Evolutionary conservation across 2,113 vertebrate genomes (phyloP), one percentile per base, ranked within the genome.

Genomic region (Psettodes erumei): DNA sequence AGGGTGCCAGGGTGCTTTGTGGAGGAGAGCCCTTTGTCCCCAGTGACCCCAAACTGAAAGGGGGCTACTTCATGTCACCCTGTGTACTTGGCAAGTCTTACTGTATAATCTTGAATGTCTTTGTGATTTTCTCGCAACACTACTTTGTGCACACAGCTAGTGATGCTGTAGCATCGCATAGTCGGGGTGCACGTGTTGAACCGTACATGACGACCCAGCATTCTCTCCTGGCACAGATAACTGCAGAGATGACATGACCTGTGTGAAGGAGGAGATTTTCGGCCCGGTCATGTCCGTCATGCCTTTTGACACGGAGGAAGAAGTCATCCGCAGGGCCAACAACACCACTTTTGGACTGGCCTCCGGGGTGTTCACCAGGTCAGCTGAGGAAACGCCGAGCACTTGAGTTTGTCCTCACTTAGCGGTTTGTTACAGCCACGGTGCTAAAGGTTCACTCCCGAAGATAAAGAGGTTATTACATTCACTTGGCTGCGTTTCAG

Each of bases 321-420:
- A 99, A 75, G 98, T 95, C 54, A 51, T 99, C 54, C 66, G 90
- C 74, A 94, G 98, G 85, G 98, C 98, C 75, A 99, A 99, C 28
- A 65, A 94, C 74, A 96, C 96, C 43, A 93, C 93, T 3, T 99
- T 94, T 19, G 98, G 98, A 35, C 67, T 99, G 71, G 97, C 98
- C 5, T 96, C 96, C 19, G 98, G 98, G 0, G 96, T 99, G 76
- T 99, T 99, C 83, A 99, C 96, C 85, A 98, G 96, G 98, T 99
- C 48, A 71, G 84, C 9, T 8, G 8, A 51, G 45, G 7, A 28
- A 19, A 25, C 1, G 2, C 8, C 7, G 3, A 45, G 9, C 21
- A 13, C 4, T 43, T 11, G 16, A 48, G 16, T 59, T 63, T 61
- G 25, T 23, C 0, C 0, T 1, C 1, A n/a, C n/a, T 60, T 60